These are phyloP conservation scores for Myripristis murdjan DNA, from an alignment of 2,797 vertebrate species.

Conservation along the genomic window DNA sequence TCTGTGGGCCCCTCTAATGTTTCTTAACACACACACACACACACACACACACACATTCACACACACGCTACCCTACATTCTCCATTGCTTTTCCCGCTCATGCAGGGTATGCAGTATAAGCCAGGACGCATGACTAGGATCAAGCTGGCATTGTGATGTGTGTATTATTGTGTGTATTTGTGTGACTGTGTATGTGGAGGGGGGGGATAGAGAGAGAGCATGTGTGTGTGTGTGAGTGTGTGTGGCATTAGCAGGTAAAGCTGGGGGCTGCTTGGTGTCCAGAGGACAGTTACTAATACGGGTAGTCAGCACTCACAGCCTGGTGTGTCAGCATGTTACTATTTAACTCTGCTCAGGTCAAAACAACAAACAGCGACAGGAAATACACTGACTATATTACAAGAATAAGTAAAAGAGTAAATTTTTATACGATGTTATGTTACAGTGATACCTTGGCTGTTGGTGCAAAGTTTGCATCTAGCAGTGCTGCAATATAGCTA, in stretches of 20 bases:
- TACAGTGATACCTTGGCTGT: too few relatives aligned
- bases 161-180: conserved; percentile 37
- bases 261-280: conserved; percentile 17
- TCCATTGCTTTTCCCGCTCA: conserved; percentile 59
- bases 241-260: conserved; percentile 20
- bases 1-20: conserved; percentile 6
- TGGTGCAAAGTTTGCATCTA: background rate
- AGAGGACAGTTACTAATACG: conserved; percentile 38
- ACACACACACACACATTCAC: conserved; percentile 20
- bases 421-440: too few relatives aligned
- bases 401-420: too few relatives aligned
- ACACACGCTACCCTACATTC: background rate
- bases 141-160: conserved; percentile 61
- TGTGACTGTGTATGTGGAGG: conserved; percentile 29
- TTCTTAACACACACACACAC: background rate
- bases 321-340: conserved; percentile 48
- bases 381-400: background rate
- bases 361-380: conserved; percentile 24
- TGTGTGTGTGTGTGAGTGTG: conserved; percentile 18
- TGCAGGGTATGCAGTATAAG: conserved; percentile 57
- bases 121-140: conserved; percentile 75
- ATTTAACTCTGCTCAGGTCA: conserved; percentile 19
- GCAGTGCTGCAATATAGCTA: background rate
- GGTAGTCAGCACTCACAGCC: conserved; percentile 41
- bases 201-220: too few relatives aligned